phyloP scores from a whole-genome alignment of 2,888 invertebrate genomes.

The Meliscaeva auricollis region DNA sequence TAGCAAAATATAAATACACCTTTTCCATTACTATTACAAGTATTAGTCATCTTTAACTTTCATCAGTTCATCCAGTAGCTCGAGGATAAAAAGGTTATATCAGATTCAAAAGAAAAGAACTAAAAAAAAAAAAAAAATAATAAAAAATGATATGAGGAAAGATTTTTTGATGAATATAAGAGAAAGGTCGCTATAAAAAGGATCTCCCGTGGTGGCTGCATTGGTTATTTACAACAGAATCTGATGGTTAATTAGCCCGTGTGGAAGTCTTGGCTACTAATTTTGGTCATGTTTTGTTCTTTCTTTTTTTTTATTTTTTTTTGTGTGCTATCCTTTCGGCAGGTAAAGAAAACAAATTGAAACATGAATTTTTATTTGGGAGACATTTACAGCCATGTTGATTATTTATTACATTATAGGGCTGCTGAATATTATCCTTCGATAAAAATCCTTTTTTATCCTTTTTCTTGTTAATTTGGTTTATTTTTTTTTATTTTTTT shows the following conservation, averaged over 20 bases:
- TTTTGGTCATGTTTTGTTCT: slow-evolving; percentile 51
- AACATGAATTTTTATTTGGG: slow-evolving; percentile 60
- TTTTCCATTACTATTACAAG: slow-evolving; percentile 17
- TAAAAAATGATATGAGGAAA: slow-evolving; percentile 29
- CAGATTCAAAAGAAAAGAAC: background rate
- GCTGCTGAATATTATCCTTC: slow-evolving; percentile 28
- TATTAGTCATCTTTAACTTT: slow-evolving; percentile 64
- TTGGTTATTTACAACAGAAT: slow-evolving; percentile 70
- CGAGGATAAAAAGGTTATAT: slow-evolving; percentile 52
- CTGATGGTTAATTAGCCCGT: slow-evolving; percentile 67
- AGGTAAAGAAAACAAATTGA: slow-evolving; percentile 67
- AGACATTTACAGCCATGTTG: slow-evolving; percentile 63
- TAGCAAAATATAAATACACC: slow-evolving; percentile 40
- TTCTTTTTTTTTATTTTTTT: slow-evolving; percentile 27
- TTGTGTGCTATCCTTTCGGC: slow-evolving; percentile 10
- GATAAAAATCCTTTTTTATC: slow-evolving; percentile 46
- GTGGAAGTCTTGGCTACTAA: slow-evolving; percentile 58
- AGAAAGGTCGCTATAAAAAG: slow-evolving; percentile 68
- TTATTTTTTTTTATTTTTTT: background rate
- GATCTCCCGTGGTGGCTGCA: slow-evolving; percentile 66
- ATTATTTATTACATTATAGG: slow-evolving; percentile 62
- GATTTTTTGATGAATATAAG: slow-evolving; percentile 59
- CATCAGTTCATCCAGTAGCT: slow-evolving; percentile 46
- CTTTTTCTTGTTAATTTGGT: slow-evolving; percentile 40
- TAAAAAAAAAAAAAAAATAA: slow-evolving; percentile 30